A percentile compares a stretch with the other conserved stretches of the same genome.
Evolutionary conservation across 2,113 vertebrate species (phyloP).

Genomic region (Hyperoodon ampullatus): DNA sequence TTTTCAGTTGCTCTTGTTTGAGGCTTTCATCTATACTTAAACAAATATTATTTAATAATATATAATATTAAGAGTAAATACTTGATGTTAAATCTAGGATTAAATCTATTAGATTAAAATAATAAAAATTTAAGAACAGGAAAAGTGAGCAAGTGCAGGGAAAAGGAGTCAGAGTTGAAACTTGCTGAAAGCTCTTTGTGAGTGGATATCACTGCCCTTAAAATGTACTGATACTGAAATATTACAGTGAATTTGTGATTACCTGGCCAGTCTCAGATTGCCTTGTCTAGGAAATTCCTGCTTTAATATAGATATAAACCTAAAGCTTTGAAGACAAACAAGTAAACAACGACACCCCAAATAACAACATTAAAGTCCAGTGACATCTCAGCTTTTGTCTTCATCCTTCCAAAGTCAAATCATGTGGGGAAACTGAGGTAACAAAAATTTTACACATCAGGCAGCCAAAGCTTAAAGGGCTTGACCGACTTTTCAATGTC

Average conservation of each 20-base stretch:
- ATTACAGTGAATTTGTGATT: neutral
- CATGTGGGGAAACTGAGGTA: neutral
- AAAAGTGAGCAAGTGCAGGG: neutral
- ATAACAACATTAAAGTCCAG: neutral
- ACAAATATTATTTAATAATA: neutral
- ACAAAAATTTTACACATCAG: neutral
- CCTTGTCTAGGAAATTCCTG: neutral
- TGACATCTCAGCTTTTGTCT: neutral
- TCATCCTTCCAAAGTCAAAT: neutral
- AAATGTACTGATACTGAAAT: neutral
- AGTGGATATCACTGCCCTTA: neutral
- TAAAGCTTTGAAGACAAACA: neutral
- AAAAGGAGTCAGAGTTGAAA: neutral
- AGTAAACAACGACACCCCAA: neutral
- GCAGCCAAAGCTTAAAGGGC: neutral
- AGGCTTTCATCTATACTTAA: neutral
- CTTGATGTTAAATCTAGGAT: neutral
- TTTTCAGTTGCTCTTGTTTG: neutral
- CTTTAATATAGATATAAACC: neutral
- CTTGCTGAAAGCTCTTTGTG: neutral
- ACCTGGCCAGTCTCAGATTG: neutral
- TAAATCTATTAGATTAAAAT: neutral
- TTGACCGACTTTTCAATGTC: neutral
- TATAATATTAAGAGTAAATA: conserved; percentile 19
- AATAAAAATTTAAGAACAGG: neutral